Evolutionary conservation across 2,888 invertebrate species (phyloP).

Genomic region (Drosophila engyochracea): DNA sequence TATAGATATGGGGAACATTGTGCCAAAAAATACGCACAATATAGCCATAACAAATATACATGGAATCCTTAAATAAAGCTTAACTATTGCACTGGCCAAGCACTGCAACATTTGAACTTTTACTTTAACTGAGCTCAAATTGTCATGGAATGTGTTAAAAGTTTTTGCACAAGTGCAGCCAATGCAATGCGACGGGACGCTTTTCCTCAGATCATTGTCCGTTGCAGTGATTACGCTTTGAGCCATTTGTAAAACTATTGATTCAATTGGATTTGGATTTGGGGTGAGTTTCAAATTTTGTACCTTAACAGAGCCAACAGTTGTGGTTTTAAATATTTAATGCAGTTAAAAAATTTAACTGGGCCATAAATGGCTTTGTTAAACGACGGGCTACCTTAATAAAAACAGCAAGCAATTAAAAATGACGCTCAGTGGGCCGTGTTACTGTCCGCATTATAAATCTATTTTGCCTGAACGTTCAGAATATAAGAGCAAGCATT

Average conservation of each 20-base stretch:
- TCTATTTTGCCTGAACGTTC: conserved; percentile 55
- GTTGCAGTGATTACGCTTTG: conserved; percentile 33
- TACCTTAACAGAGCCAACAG: conserved; percentile 14
- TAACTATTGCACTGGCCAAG: conserved; percentile 34
- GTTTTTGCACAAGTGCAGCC: conserved; percentile 37
- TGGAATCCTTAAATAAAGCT: conserved; percentile 65
- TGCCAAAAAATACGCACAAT: conserved; percentile 69
- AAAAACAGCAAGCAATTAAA: not conserved
- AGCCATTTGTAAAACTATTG: conserved; percentile 18
- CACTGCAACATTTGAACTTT: conserved; percentile 64
- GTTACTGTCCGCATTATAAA: conserved; percentile 58
- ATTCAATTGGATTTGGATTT: not conserved
- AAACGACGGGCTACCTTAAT: not conserved
- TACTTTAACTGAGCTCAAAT: conserved; percentile 23
- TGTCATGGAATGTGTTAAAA: conserved; percentile 34
- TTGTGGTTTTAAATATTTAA: conserved; percentile 58
- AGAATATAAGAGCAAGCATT: conserved; percentile 4
- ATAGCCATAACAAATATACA: conserved; percentile 70
- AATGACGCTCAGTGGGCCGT: not conserved
- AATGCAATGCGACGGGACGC: conserved; percentile 5
- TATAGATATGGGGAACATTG: conserved; percentile 77
- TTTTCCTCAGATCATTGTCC: conserved; percentile 32
- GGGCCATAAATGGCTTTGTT: conserved; percentile 48
- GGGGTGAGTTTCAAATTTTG: not conserved
- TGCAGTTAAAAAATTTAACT: conserved; percentile 46